A percentile compares a stretch with the other conserved stretches of the same genome.
These are phyloP conservation scores for Euplexia lucipara DNA, from an alignment of 2,888 invertebrate genomes.

Conservation along the genomic window DNA sequence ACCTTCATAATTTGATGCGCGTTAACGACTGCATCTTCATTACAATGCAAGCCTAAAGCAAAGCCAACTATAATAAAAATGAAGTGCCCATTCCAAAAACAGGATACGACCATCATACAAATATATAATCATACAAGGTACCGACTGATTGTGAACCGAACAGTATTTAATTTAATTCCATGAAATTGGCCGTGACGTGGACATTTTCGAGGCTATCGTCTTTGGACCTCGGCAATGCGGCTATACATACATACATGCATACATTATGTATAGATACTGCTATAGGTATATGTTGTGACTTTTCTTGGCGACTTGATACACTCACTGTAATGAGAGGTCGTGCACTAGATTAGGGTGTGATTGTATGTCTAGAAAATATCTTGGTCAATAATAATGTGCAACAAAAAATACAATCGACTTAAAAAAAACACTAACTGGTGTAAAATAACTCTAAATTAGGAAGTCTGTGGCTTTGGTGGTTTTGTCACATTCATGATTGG, in stretches of 20 bases:
- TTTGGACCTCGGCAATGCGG: constrained; percentile 67
- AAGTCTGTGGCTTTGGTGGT: too few species aligned
- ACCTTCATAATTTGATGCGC: background rate
- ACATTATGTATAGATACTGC: constrained; percentile 15
- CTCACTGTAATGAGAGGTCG: constrained; percentile 54
- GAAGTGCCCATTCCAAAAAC: constrained; percentile 27
- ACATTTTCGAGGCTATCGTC: constrained; percentile 73
- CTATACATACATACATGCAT: constrained; percentile 25
- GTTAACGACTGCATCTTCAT: constrained; percentile 2
- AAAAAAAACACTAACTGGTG: too few species aligned
- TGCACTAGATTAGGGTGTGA: constrained; percentile 52
- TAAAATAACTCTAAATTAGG: too few species aligned
- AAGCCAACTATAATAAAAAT: constrained; percentile 32
- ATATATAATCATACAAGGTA: constrained; percentile 48
- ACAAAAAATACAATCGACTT: too few species aligned
- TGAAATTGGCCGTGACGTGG: constrained; percentile 82
- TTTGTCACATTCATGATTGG: too few species aligned
- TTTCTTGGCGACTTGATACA: constrained; percentile 65
- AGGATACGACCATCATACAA: constrained; percentile 34
- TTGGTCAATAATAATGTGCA: background rate
- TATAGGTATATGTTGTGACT: constrained; percentile 60
- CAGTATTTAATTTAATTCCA: constrained; percentile 71
- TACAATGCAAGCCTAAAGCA: constrained; percentile 6
- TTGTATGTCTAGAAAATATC: background rate
- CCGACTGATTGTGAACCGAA: constrained; percentile 56